These are phyloP conservation scores for Rosalia funebris DNA, from an alignment of 2,888 invertebrate genomes.

Conservation along the genomic window DNA sequence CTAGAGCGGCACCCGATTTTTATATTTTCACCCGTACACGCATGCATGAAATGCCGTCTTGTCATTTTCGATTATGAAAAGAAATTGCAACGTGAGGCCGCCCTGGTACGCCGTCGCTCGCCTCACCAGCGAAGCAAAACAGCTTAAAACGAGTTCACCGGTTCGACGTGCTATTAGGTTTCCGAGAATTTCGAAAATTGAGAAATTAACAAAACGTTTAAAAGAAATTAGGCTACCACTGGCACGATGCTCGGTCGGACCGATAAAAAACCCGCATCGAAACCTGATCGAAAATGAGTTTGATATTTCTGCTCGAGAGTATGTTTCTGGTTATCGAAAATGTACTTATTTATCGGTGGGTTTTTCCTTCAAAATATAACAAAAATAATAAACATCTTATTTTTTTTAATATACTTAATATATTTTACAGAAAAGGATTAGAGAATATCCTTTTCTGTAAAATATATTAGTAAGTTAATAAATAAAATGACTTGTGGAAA, in stretches of 20 bases:
- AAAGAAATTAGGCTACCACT: constrained; percentile 29
- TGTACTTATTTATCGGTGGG: neutral
- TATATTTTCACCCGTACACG: no score
- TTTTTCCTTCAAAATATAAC: neutral
- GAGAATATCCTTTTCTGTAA: no score
- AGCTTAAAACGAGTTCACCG: constrained; percentile 32
- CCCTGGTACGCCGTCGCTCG: neutral
- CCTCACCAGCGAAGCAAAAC: constrained; percentile 20
- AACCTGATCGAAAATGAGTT: constrained; percentile 14
- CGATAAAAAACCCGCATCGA: constrained; percentile 15
- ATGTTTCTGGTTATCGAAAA: neutral
- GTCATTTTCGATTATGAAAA: constrained; percentile 8
- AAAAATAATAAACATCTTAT: no score
- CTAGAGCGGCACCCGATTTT: no score
- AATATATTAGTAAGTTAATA: no score
- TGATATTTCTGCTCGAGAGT: neutral
- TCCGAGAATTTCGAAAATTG: constrained; percentile 44
- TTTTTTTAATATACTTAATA: no score
- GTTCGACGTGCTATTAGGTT: constrained; percentile 34
- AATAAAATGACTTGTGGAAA: no score
- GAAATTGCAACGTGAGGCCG: constrained; percentile 4
- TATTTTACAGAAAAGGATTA: no score
- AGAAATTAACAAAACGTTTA: constrained; percentile 47
- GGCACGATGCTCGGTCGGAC: constrained; percentile 10
- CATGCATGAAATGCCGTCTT: no score